Evolutionary conservation across 1,140 invertebrate species (phyloP).

Genomic region (Rhagoletis pomonella): DNA sequence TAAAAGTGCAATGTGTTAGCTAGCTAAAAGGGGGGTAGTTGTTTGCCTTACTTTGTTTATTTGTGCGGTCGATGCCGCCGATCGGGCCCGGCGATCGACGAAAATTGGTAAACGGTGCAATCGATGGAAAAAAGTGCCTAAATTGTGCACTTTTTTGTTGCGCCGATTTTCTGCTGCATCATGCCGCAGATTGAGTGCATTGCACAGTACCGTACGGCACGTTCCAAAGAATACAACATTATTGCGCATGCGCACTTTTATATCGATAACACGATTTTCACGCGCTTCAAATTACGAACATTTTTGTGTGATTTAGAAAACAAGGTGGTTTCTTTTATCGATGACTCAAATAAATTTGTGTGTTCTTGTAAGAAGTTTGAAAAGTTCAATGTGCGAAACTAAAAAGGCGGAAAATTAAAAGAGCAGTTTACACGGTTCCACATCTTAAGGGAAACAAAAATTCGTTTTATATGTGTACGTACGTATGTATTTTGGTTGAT

Average conservation of each 20-base stretch:
- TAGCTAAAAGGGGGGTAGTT: slow-evolving; percentile 36
- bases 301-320: neutral
- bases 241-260: slow-evolving; percentile 64
- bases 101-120: slow-evolving; percentile 47
- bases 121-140: slow-evolving; percentile 42
- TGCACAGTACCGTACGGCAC: slow-evolving; percentile 70
- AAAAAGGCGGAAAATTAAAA: neutral
- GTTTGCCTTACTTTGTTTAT: slow-evolving; percentile 42
- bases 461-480: neutral
- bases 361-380: neutral
- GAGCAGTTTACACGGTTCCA: neutral
- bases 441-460: neutral
- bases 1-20: slow-evolving; percentile 55
- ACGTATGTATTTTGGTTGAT: neutral
- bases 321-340: neutral
- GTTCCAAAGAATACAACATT: slow-evolving; percentile 71
- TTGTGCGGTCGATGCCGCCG: slow-evolving; percentile 56
- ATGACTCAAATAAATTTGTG: neutral
- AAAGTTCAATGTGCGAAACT: neutral
- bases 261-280: neutral
- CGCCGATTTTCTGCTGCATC: slow-evolving; percentile 67
- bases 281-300: slow-evolving; percentile 31
- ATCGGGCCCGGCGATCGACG: slow-evolving; percentile 36
- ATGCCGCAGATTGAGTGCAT: slow-evolving; percentile 56
- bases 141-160: slow-evolving; percentile 53